These are phyloP conservation scores for Lysiphlebus fabarum DNA, from an alignment of 1,140 invertebrate genomes.

Conservation along the genomic window DNA sequence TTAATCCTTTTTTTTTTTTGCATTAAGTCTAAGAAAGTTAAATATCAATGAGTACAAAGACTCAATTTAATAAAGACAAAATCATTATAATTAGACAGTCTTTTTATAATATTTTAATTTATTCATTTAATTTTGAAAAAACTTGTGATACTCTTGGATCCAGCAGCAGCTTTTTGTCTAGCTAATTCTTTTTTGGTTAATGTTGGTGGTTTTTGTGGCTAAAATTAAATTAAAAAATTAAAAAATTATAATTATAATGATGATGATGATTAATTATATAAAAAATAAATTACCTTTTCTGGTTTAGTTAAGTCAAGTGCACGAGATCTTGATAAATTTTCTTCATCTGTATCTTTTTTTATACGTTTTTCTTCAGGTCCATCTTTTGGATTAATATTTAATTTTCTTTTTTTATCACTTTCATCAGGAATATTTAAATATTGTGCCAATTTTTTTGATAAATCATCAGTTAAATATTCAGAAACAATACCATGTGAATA, in stretches of 20 bases:
- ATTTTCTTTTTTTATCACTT: constrained; percentile 62
- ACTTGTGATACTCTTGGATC: constrained; percentile 70
- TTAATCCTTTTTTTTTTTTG: no score
- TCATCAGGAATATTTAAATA: constrained; percentile 63
- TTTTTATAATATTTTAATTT: constrained; percentile 8
- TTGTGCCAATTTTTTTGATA: constrained; percentile 60
- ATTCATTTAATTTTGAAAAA: constrained; percentile 65
- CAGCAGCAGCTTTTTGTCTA: constrained; percentile 68
- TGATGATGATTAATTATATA: constrained; percentile 8
- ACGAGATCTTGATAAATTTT: constrained; percentile 36
- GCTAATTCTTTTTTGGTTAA: constrained; percentile 67
- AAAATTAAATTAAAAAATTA: constrained; percentile 25
- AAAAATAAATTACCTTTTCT: constrained; percentile 41
- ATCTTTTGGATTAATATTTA: constrained; percentile 47
- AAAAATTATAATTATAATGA: not conserved
- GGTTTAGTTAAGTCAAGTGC: constrained; percentile 42
- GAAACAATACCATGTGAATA: constrained; percentile 69
- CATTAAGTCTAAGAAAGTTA: no score
- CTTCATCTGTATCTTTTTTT: constrained; percentile 41
- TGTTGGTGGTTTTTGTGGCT: constrained; percentile 50
- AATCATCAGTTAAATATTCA: constrained; percentile 66
- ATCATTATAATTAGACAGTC: not conserved
- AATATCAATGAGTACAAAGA: no score
- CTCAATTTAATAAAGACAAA: no score
- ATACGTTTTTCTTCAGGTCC: constrained; percentile 41